phyloP scores from a whole-genome alignment of 1,140 invertebrate species.

The Drosophila nebulosa region DNA sequence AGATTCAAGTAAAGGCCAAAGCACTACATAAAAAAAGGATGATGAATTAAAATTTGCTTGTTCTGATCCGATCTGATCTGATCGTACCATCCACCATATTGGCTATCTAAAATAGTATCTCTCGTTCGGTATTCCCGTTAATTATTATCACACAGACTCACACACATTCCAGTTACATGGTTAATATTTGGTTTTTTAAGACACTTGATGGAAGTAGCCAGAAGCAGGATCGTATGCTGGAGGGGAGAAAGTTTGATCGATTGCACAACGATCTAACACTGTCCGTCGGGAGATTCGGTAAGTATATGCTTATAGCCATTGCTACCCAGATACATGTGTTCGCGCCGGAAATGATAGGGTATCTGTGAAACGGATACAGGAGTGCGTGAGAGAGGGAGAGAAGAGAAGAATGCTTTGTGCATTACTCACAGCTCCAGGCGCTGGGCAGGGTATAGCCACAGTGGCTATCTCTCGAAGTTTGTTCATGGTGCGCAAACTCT shows the following conservation, averaged over 20 bases:
- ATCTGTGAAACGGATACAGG: slow-evolving; percentile 35
- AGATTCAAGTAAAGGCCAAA: slow-evolving; percentile 21
- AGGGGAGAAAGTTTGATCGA: neutral
- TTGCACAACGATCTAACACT: slow-evolving; percentile 58
- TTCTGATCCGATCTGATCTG: slow-evolving; percentile 8
- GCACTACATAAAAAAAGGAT: slow-evolving; percentile 45
- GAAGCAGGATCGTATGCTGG: slow-evolving; percentile 6
- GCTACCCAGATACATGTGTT: slow-evolving; percentile 79
- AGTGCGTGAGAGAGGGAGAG: no score
- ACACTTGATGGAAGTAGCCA: slow-evolving; percentile 47
- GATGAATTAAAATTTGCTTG: slow-evolving; percentile 20
- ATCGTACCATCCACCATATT: slow-evolving; percentile 43
- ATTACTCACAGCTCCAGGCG: slow-evolving; percentile 67
- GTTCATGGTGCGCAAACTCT: slow-evolving; percentile 72
- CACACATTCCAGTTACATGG: neutral
- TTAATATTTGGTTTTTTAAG: slow-evolving; percentile 4
- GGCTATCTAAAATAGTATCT: slow-evolving; percentile 48
- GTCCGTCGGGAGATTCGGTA: slow-evolving; percentile 74
- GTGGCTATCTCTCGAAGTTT: slow-evolving; percentile 78
- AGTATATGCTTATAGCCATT: slow-evolving; percentile 80
- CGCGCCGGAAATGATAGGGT: slow-evolving; percentile 73
- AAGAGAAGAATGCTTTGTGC: neutral
- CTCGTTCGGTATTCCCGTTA: slow-evolving; percentile 13
- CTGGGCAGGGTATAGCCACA: slow-evolving; percentile 76
- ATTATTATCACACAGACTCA: slow-evolving; percentile 37